phyloP scores from a whole-genome alignment of 2,888 invertebrate genomes.

The Rhagophthalmus giganteus region DNA sequence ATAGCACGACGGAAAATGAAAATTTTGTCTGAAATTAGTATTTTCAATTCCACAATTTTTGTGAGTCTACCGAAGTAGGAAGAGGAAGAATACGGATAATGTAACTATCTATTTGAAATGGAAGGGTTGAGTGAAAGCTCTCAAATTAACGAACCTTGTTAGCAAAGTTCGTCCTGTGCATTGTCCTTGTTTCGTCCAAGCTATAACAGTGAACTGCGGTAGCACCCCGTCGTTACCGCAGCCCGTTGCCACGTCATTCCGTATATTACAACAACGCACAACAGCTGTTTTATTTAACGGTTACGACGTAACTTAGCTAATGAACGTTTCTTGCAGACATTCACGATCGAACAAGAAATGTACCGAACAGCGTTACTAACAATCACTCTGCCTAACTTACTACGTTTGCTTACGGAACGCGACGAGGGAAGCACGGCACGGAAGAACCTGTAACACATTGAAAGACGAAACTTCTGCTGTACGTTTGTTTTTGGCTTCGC shows the following conservation, averaged over 20 bases:
- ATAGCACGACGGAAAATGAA: conserved; percentile 15
- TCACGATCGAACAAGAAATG: conserved; percentile 38
- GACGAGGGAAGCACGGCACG: too few relatives aligned
- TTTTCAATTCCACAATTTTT: conserved; percentile 20
- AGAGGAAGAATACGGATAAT: conserved; percentile 8
- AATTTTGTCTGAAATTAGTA: conserved; percentile 20
- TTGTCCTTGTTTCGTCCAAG: conserved; percentile 30
- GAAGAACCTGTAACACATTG: too few relatives aligned
- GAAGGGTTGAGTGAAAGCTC: conserved; percentile 31
- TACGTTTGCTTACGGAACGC: too few relatives aligned
- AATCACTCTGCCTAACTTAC: conserved; percentile 20
- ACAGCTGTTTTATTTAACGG: conserved; percentile 42
- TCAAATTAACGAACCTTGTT: conserved; percentile 33
- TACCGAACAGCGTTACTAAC: conserved; percentile 17
- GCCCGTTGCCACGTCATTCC: conserved; percentile 41
- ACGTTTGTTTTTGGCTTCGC: too few relatives aligned
- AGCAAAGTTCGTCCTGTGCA: conserved; percentile 21
- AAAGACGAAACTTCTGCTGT: too few relatives aligned
- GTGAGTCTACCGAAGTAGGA: conserved; percentile 7
- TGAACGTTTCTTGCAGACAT: conserved; percentile 37
- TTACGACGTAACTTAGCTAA: conserved; percentile 40
- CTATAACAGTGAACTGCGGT: conserved; percentile 28
- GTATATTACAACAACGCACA: conserved; percentile 39
- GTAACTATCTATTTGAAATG: conserved; percentile 15
- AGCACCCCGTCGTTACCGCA: conserved; percentile 33